phyloP scores from a whole-genome alignment of 2,797 vertebrate species.

The Hapalemur alaotrensis region DNA sequence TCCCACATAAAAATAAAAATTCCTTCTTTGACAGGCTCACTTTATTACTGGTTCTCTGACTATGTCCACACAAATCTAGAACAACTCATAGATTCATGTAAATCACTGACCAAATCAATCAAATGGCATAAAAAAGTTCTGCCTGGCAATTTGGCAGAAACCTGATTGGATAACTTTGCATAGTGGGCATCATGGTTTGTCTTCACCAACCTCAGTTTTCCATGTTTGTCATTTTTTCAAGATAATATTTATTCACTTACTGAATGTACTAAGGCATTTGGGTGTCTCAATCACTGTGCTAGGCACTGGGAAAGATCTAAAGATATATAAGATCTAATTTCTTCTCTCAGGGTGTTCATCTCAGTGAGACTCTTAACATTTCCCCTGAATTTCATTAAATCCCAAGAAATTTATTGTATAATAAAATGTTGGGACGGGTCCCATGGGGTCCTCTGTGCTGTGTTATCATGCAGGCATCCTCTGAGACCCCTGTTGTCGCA shows the following conservation, averaged over 20 bases:
- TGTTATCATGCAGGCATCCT: background rate
- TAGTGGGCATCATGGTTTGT: background rate
- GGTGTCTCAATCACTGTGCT: background rate
- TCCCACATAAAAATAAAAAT: constrained; percentile 41
- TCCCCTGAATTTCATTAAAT: background rate
- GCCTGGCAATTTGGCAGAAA: background rate
- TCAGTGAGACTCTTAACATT: background rate
- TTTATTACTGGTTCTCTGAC: background rate
- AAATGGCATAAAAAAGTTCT: background rate
- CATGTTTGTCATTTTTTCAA: background rate
- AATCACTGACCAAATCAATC: background rate
- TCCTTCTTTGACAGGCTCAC: background rate
- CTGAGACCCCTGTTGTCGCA: background rate
- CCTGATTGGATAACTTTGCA: background rate
- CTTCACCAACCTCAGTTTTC: background rate
- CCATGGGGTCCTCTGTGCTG: background rate
- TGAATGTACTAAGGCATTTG: background rate
- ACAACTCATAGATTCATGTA: background rate
- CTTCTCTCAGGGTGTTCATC: background rate
- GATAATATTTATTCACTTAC: background rate
- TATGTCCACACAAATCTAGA: background rate
- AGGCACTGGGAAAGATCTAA: background rate
- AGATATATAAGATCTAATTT: background rate
- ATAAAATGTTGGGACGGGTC: background rate
- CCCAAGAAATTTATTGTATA: background rate